A percentile compares a stretch with the other conserved stretches of the same genome.
Conservation (phyloP, 2,797 vertebrate species). For the Melanotaenia parkinsoni region DNA sequence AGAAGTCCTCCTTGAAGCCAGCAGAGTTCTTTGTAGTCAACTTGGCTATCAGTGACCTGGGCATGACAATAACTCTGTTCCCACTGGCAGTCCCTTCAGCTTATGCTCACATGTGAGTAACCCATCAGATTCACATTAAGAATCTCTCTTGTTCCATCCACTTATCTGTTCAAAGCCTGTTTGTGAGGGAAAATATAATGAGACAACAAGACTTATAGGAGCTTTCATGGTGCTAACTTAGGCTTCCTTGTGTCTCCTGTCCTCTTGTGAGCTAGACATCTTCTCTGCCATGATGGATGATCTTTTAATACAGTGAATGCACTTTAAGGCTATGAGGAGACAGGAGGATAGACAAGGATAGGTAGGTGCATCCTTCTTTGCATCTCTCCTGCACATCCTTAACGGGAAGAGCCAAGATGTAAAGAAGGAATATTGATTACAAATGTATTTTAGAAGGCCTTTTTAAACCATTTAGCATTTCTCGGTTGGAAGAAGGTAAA, state of each 20-base stretch:
- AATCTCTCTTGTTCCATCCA: neutral
- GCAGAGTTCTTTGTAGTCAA: constrained; percentile 90
- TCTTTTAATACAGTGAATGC: too few species aligned
- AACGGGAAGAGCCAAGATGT: too few species aligned
- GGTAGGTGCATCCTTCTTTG: too few species aligned
- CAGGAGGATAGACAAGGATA: too few species aligned
- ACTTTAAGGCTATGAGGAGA: too few species aligned
- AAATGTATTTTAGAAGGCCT: too few species aligned
- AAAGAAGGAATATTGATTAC: too few species aligned
- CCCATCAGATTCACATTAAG: neutral
- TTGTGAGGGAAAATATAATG: neutral
- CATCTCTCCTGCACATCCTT: too few species aligned
- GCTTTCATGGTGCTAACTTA: neutral
- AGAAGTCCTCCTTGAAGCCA: constrained; percentile 88
- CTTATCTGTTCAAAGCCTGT: neutral
- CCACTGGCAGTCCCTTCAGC: constrained; percentile 87
- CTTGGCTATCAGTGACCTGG: constrained; percentile 88
- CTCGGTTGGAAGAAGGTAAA: neutral
- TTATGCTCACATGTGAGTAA: constrained; percentile 86
- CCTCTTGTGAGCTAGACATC: too few species aligned
- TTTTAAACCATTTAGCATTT: neutral
- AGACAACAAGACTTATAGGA: neutral
- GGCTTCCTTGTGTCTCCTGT: neutral
- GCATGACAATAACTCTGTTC: constrained; percentile 87
- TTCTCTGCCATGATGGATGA: too few species aligned